Evolutionary conservation across 2,113 vertebrate genomes (phyloP).

Genomic region (Axis porcinus): DNA sequence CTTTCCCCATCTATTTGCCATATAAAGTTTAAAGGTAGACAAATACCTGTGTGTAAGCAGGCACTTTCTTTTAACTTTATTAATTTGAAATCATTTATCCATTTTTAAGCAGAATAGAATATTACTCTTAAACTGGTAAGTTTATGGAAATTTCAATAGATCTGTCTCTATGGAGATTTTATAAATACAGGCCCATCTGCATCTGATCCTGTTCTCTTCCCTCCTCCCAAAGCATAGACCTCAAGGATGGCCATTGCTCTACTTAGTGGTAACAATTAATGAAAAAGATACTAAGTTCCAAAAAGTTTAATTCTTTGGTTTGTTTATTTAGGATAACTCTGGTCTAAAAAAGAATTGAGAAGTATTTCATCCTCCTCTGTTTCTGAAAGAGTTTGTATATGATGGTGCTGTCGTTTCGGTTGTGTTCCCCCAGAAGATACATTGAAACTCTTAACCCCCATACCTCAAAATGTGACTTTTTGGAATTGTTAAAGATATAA

Average conservation of each 20-base stretch:
- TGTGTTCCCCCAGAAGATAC: background rate
- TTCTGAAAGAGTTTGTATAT: background rate
- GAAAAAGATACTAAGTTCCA: background rate
- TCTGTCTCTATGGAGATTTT: background rate
- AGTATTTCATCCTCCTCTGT: background rate
- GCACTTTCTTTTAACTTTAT: background rate
- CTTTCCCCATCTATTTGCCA: background rate
- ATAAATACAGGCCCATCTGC: background rate
- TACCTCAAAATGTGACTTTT: background rate
- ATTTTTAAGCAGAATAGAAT: background rate
- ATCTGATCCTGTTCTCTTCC: background rate
- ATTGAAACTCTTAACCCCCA: background rate
- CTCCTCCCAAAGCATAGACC: background rate
- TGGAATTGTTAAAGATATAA: background rate
- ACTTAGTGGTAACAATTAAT: background rate
- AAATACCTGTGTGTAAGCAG: background rate
- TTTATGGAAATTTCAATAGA: background rate
- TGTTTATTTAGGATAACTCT: conserved; percentile 5
- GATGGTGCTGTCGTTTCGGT: background rate
- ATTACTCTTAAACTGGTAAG: background rate
- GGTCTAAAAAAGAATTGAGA: background rate
- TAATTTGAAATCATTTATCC: conserved; percentile 17
- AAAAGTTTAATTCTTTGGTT: background rate
- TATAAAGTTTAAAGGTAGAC: background rate
- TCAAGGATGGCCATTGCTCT: background rate